Evolutionary conservation across 2,797 vertebrate species (phyloP).

Genomic region (Chlorospingus flavigularis): DNA sequence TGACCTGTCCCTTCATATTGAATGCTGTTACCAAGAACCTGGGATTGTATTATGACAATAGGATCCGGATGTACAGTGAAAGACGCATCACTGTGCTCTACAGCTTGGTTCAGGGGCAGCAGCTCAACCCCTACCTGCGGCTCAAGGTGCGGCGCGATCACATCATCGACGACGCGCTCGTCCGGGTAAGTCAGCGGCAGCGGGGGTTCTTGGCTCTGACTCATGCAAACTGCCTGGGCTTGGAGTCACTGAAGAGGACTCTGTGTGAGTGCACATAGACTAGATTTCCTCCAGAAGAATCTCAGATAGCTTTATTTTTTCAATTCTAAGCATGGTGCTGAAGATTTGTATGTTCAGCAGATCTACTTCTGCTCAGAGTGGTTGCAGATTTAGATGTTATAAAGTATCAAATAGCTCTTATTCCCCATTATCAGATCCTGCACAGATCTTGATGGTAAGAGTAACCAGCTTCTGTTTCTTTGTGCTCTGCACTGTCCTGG

Average conservation of each 20-base stretch:
- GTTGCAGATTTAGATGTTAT: background rate
- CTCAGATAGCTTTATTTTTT: background rate
- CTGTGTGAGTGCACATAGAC: background rate
- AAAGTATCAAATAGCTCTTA: background rate
- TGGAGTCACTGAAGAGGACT: background rate
- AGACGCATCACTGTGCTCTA: conserved; percentile 96
- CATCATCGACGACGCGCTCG: conserved; percentile 96
- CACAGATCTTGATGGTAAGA: background rate
- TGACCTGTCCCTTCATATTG: conserved; percentile 97
- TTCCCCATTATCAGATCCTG: background rate
- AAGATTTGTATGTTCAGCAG: background rate
- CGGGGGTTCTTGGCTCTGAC: background rate
- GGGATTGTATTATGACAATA: conserved; percentile 97
- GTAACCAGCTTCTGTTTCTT: background rate
- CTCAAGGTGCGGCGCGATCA: conserved; percentile 97
- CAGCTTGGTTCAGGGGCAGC: conserved; percentile 97
- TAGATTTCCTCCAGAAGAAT: background rate
- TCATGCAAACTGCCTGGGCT: background rate
- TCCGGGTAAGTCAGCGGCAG: conserved; percentile 85
- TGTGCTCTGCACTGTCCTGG: background rate
- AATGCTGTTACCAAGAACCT: conserved; percentile 95
- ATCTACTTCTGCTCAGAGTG: background rate
- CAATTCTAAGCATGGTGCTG: background rate
- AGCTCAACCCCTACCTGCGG: conserved; percentile 92
- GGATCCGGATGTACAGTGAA: conserved; percentile 99